Evolutionary conservation across 2,888 invertebrate genomes (phyloP).

Genomic region (Drosophila melanosoma): DNA sequence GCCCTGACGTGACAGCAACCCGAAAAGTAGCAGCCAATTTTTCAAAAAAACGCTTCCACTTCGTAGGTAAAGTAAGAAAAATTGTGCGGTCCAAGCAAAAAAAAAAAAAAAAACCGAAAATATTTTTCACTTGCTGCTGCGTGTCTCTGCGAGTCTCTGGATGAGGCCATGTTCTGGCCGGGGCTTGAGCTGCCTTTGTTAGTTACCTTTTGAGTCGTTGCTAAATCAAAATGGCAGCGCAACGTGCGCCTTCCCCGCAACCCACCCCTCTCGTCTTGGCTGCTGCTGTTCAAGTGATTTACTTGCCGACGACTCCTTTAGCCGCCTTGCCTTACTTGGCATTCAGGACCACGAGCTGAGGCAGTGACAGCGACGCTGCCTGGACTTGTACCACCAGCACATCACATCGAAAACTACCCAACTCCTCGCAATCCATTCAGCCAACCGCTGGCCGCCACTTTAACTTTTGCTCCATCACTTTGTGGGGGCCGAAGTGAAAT

Average conservation of each 20-base stretch:
- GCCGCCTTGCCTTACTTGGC: conserved; percentile 70
- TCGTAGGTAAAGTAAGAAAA: conserved; percentile 69
- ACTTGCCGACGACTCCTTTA: conserved; percentile 69
- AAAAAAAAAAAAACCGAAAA: conserved; percentile 4
- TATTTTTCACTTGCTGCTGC: conserved; percentile 45
- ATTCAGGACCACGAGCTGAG: conserved; percentile 64
- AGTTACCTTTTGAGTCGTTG: conserved; percentile 78
- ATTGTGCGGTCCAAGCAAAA: conserved; percentile 79
- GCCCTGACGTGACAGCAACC: conserved; percentile 44
- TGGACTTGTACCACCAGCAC: background rate
- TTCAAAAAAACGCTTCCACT: conserved; percentile 68
- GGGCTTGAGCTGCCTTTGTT: conserved; percentile 65
- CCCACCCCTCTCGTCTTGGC: background rate
- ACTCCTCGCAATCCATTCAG: background rate
- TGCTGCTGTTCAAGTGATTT: conserved; percentile 73
- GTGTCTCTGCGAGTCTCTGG: conserved; percentile 4
- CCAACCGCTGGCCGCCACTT: conserved; percentile 42
- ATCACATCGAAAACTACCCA: background rate
- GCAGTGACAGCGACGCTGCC: conserved; percentile 12
- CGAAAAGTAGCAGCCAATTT: conserved; percentile 75
- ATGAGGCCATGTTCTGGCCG: conserved; percentile 31
- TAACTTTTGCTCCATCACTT: conserved; percentile 48
- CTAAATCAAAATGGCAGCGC: conserved; percentile 78
- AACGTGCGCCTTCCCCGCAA: conserved; percentile 32
- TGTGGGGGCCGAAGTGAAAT: conserved; percentile 57